A percentile compares a stretch with the other conserved stretches of the same genome.
Evolutionary conservation across 2,113 vertebrate genomes (phyloP).

Genomic region (Marcusenius ussheri): DNA sequence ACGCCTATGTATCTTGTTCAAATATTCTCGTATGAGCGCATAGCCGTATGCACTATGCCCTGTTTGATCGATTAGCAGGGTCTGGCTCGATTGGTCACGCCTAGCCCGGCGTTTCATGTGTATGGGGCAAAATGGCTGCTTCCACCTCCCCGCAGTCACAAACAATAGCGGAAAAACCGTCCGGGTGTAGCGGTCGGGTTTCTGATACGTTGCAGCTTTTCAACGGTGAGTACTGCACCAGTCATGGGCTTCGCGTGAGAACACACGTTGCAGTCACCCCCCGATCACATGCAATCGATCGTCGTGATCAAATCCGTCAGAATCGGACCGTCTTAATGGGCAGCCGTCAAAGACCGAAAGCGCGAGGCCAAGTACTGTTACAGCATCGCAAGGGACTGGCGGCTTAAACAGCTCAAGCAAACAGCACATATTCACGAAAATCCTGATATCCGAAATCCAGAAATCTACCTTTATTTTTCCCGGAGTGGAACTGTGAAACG

Average conservation of each 20-base stretch:
- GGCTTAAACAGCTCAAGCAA: background rate
- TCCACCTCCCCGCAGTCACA: constrained; percentile 78
- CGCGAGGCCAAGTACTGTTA: background rate
- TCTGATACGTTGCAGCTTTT: constrained; percentile 54
- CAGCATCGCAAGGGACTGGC: background rate
- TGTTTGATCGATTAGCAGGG: background rate
- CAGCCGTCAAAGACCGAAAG: background rate
- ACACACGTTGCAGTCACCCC: constrained; percentile 10
- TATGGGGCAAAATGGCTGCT: constrained; percentile 83
- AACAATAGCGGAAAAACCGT: constrained; percentile 71
- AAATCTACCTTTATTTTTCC: background rate
- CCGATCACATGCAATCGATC: constrained; percentile 34
- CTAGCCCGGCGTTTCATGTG: constrained; percentile 63
- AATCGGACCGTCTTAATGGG: background rate
- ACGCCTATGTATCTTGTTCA: background rate
- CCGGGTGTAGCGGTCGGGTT: constrained; percentile 50
- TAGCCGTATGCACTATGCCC: background rate
- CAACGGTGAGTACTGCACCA: constrained; percentile 52
- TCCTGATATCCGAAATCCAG: background rate
- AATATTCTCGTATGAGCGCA: background rate
- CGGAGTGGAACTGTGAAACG: background rate
- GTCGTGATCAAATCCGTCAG: background rate
- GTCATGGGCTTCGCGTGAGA: too few species aligned
- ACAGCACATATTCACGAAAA: background rate
- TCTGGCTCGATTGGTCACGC: constrained; percentile 54